phyloP scores from a whole-genome alignment of 1,140 invertebrate species.

The Venustaconcha ellipsiformis region DNA sequence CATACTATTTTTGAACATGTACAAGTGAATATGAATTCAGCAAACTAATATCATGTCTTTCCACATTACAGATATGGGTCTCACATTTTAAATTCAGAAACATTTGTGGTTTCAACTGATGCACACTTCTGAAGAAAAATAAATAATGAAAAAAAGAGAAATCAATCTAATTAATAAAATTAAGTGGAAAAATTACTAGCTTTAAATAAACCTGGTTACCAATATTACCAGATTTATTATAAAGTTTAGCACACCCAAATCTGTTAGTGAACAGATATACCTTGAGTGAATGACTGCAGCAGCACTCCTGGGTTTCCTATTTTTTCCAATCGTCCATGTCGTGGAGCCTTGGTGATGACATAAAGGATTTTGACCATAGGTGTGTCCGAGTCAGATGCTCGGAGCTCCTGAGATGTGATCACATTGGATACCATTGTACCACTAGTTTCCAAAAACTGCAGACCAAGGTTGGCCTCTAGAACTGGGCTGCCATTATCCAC shows the following conservation, averaged over 20 bases:
- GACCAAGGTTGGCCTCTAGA: slow-evolving; percentile 56
- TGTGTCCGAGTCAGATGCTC: slow-evolving; percentile 57
- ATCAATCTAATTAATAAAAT: neutral
- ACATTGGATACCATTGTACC: slow-evolving; percentile 48
- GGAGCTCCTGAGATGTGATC: slow-evolving; percentile 55
- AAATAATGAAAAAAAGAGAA: neutral
- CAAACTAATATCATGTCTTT: too few relatives aligned
- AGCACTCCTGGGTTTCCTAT: slow-evolving; percentile 45
- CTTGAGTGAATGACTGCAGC: slow-evolving; percentile 62
- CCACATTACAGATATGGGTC: too few relatives aligned
- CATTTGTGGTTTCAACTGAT: neutral
- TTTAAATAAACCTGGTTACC: neutral
- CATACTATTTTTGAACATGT: too few relatives aligned
- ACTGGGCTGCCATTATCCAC: slow-evolving; percentile 63
- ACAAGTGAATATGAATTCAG: too few relatives aligned
- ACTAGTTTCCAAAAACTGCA: slow-evolving; percentile 56
- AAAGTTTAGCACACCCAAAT: neutral
- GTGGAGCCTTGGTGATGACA: slow-evolving; percentile 48
- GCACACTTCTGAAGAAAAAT: neutral
- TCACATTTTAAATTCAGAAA: too few relatives aligned
- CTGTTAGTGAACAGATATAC: slow-evolving; percentile 25
- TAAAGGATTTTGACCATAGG: slow-evolving; percentile 46
- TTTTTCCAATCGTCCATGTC: slow-evolving; percentile 56
- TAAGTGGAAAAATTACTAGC: neutral
- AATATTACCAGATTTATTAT: neutral